A percentile compares a stretch with the other conserved stretches of the same genome.
These are phyloP conservation scores for Ectemnius continuus DNA, from an alignment of 2,888 invertebrate genomes.

Conservation along the genomic window DNA sequence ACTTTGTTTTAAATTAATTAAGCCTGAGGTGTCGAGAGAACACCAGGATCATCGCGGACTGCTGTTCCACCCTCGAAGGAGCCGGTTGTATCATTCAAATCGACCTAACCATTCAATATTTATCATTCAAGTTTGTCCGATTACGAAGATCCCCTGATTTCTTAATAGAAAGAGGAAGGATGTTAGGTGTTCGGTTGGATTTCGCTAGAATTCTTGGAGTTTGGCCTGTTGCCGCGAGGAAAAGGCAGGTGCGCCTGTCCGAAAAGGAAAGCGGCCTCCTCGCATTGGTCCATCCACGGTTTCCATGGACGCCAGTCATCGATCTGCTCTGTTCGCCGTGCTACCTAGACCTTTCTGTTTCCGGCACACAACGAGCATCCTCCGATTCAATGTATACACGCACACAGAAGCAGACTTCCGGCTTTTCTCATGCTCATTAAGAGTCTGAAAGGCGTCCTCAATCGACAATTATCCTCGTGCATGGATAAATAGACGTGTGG, in stretches of 20 bases:
- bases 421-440: slow-evolving; percentile 18
- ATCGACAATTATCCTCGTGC: no score
- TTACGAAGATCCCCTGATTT: no score
- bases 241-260: slow-evolving; percentile 58
- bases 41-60: neutral
- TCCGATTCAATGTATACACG: slow-evolving; percentile 38
- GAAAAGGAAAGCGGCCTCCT: slow-evolving; percentile 44
- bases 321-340: slow-evolving; percentile 67
- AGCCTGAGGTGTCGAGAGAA: slow-evolving; percentile 54
- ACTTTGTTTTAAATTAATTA: slow-evolving; percentile 67
- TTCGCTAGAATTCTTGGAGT: no score
- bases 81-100: no score
- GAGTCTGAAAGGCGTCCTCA: neutral
- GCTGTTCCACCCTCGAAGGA: no score
- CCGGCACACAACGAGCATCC: slow-evolving; percentile 62
- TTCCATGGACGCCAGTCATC: slow-evolving; percentile 75
- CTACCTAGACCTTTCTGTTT: slow-evolving; percentile 57
- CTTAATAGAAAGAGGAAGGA: no score
- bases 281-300: slow-evolving; percentile 70
- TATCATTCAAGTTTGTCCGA: no score
- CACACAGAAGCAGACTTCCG: slow-evolving; percentile 19
- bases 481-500: no score
- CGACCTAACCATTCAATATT: no score
- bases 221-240: neutral
- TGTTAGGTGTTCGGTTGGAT: no score